Conservation (phyloP, 1,140 invertebrate species). For the Drosophila aff. region DNA sequence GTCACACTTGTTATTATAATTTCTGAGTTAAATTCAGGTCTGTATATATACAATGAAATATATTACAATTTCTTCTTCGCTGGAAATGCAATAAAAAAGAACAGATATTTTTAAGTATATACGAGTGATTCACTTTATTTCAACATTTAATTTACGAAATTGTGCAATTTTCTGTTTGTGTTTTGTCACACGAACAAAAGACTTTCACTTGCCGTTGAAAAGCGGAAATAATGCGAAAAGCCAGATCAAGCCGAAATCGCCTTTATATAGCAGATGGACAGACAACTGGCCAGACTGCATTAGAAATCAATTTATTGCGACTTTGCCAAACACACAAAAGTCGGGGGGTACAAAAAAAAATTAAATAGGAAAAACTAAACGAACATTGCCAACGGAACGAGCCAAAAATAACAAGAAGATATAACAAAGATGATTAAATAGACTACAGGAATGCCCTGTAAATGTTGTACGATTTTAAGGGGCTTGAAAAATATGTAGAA, state of each 20-base stretch:
- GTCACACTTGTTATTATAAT: background rate
- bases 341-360: conserved; percentile 7
- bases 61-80: background rate
- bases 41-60: background rate
- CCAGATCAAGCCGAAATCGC: conserved; percentile 41
- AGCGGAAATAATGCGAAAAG: conserved; percentile 63
- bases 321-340: conserved; percentile 58
- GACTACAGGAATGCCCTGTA: background rate
- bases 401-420: conserved; percentile 13
- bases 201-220: conserved; percentile 42
- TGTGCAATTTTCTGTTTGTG: conserved; percentile 13
- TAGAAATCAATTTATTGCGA: conserved; percentile 80
- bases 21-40: conserved; percentile 3
- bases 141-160: conserved; percentile 14
- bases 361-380: conserved; percentile 16
- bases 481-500: background rate
- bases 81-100: conserved; percentile 5
- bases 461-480: rapidly evolving
- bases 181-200: conserved; percentile 16
- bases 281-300: conserved; percentile 62
- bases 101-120: background rate
- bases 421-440: background rate
- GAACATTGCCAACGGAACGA: conserved; percentile 9
- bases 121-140: background rate
- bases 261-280: conserved; percentile 34